Conservation (phyloP, 2,888 invertebrate genomes). For the Venusia cambrica region DNA sequence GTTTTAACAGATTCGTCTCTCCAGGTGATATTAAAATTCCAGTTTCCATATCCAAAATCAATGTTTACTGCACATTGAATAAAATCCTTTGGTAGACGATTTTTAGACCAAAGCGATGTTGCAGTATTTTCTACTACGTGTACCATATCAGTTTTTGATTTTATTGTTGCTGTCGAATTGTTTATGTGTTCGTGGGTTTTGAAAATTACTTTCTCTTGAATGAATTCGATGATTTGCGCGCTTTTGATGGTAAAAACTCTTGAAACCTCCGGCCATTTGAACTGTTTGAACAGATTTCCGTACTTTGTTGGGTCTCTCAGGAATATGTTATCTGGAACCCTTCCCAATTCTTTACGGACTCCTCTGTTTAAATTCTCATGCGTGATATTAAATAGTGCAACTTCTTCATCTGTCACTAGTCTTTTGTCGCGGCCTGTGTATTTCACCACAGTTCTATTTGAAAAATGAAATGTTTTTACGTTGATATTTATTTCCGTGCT, state of each 20-base stretch:
- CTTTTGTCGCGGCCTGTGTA: constrained; percentile 44
- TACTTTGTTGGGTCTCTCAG: constrained; percentile 57
- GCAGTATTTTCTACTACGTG: constrained; percentile 42
- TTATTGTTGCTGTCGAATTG: constrained; percentile 39
- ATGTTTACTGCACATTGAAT: constrained; percentile 42
- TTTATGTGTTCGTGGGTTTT: constrained; percentile 47
- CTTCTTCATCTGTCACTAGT: constrained; percentile 47
- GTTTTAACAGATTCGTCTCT: constrained; percentile 36
- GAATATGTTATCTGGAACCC: constrained; percentile 49
- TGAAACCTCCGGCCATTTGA: constrained; percentile 50
- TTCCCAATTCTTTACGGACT: constrained; percentile 49
- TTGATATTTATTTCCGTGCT: constrained; percentile 43
- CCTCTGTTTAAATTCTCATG: constrained; percentile 51
- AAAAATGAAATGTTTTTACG: constrained; percentile 39
- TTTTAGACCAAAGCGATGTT: constrained; percentile 43
- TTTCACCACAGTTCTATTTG: constrained; percentile 32
- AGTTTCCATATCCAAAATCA: constrained; percentile 36
- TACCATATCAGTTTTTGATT: constrained; percentile 34
- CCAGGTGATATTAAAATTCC: constrained; percentile 46
- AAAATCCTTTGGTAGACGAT: constrained; percentile 45
- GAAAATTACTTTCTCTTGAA: constrained; percentile 41
- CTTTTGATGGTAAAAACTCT: constrained; percentile 43
- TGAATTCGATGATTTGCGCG: constrained; percentile 42
- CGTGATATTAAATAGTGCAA: constrained; percentile 52
- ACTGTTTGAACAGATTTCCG: constrained; percentile 46